Conservation (phyloP, 1,140 invertebrate species). For the Dolichoris vasculosae region DNA sequence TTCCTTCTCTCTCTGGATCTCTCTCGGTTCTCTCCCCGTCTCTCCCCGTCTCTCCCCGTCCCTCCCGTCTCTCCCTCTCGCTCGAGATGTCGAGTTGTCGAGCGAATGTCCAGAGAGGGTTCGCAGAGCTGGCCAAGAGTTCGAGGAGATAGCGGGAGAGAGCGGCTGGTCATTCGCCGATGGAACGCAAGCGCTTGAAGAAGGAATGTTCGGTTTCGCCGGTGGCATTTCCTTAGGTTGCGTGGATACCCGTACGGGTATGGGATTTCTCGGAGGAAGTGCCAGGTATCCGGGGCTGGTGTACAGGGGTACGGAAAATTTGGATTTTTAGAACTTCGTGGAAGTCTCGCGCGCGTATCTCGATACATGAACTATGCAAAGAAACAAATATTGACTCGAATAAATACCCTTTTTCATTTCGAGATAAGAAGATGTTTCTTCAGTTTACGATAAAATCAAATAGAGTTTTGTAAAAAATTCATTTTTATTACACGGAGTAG, state of each 20-base stretch:
- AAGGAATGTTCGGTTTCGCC: constrained; percentile 28
- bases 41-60: background rate
- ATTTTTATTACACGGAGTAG: too few species aligned
- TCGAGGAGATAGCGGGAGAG: constrained; percentile 3
- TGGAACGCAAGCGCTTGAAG: constrained; percentile 16
- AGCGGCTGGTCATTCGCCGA: constrained; percentile 23
- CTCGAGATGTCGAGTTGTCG: constrained; percentile 1
- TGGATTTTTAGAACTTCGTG: background rate
- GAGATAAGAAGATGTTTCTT: background rate
- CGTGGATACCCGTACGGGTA: background rate
- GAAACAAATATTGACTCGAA: constrained; percentile 4
- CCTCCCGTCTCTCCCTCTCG: background rate
- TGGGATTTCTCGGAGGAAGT: constrained; percentile 46
- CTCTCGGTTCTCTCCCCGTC: background rate
- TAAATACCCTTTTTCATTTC: background rate
- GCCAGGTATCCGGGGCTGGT: constrained; percentile 23
- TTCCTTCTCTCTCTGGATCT: constrained; percentile 35
- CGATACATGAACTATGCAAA: background rate
- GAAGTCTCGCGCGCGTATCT: background rate
- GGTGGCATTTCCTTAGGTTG: constrained; percentile 24
- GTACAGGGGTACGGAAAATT: background rate
- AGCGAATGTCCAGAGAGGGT: constrained; percentile 14
- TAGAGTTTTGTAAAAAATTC: too few species aligned
- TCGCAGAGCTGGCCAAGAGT: constrained; percentile 12
- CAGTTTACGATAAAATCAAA: too few species aligned